Base-by-base conservation (phyloP, 2,113 vertebrate species). In the Fulica atra region DNA sequence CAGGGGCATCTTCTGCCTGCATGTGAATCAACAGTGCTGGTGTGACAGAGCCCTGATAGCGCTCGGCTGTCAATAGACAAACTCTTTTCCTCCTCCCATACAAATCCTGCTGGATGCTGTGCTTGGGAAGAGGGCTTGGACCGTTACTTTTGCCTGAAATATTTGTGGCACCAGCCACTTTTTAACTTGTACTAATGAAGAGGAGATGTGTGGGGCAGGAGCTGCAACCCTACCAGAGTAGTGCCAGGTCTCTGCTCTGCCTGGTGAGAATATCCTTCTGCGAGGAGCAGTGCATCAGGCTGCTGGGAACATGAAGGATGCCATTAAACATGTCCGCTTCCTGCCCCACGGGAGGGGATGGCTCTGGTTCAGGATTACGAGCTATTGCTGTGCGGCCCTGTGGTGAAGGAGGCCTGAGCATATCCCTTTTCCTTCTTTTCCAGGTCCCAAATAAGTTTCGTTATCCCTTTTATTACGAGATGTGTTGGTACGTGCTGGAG, bases 401-500 rank as follows among this genome's bases (percentile, higher is more conserved):
- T 69, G 54, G 11, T 13, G 33, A 16, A 59, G 59, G 59, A 56
- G 29, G 17, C 21, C 70, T 64, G 74, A 95, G 36, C 64, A 87
- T 15, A 86, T 84, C 33, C 17, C 54, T 7, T 79, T 81, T 83
- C 46, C 65, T 7, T 76, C n/a, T 95, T 84, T 44, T 83, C 7
- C 96, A 99, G 99, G 99, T 99, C 86, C 99, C 99, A 70, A 97
- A 99, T 89, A 99, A 99, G 97, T 99, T 99, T 78, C 99, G 99
- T 70, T 99, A 99, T 63, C 99, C 99, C 4, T 99, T 99, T 96
- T 99, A 99, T 92, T 99, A 99, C 6, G 99, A 99, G 98, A 99
- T 99, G 99, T 99, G 99, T 85, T 99, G 99, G 99, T 99, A 99
- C 4, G 99, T 99, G 93, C 97, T 99, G 96, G 99, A 99, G 95